Evolutionary conservation across 2,888 invertebrate genomes (phyloP), one percentile per base, ranked within the genome.

Genomic region (Drosophila fulvimacula): DNA sequence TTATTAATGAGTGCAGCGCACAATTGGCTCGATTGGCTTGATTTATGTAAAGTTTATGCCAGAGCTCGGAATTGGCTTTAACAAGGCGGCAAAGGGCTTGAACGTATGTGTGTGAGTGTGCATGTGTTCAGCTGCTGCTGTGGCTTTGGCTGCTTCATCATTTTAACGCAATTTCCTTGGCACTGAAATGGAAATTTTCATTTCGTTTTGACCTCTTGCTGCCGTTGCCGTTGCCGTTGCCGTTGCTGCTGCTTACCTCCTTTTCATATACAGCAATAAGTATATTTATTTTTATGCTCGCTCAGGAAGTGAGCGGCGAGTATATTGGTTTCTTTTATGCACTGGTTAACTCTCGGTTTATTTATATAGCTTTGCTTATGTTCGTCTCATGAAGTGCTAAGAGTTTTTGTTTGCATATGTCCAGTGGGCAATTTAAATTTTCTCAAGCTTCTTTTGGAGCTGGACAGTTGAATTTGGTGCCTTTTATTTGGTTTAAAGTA

Each of bases 111-210:
- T 32, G 30, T 5, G 13, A 24, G n/a, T 41, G 21, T 15, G 24
- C 48, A 7, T 34, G 39, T 57, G 52, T 38, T 53, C 48, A 30
- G 48, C 48, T 39, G 30, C 17, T 36, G n/a, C 17, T 65, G 44
- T 9, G 53, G 32, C 38, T 61, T 62, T 64, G 63, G 51, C 56
- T 59, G 64, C 73, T 81, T 83, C 73, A 83, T 86, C 81, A 81
- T 81, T 83, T 81, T 83, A 83, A 83, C 79, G 70, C 88, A 85
- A 78, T 76, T 80, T 78, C 63, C 69, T 72, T 76, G 70, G 73
- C 73, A 85, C 65, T 70, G 69, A 73, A 80, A 76, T 85, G 80
- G 78, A 85, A 84, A 78, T 76, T 76, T 71, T 46, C 70, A 76
- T 76, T 76, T 76, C 70, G 39, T 39, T 66, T 62, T 52, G 62